Conservation (phyloP, 2,888 invertebrate genomes). For the Dusona sp. region DNA sequence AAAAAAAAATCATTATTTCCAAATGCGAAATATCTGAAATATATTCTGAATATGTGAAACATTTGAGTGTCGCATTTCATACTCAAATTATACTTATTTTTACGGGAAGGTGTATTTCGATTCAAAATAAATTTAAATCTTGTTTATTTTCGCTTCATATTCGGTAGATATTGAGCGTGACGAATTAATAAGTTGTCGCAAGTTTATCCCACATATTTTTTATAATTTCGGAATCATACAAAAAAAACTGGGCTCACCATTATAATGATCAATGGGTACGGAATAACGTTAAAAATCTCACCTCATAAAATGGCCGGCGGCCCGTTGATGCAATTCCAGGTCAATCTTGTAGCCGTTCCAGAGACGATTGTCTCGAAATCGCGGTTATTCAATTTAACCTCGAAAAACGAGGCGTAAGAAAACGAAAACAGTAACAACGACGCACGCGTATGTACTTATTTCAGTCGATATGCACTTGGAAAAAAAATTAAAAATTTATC, state of each 20-base stretch:
- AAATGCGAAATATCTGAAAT: neutral
- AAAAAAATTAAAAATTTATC: neutral
- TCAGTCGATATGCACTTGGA: conserved; percentile 19
- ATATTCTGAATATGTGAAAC: too few relatives aligned
- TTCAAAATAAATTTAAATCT: neutral
- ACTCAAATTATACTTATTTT: too few relatives aligned
- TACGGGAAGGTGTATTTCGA: neutral
- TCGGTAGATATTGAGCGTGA: neutral
- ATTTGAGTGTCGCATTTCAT: too few relatives aligned
- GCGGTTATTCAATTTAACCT: conserved; percentile 31
- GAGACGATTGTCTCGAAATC: conserved; percentile 78
- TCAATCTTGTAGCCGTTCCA: conserved; percentile 89
- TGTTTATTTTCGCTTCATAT: too few relatives aligned
- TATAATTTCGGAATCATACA: neutral
- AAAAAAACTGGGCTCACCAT: neutral
- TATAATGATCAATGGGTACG: neutral
- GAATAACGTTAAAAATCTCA: conserved; percentile 74
- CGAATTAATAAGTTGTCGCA: neutral
- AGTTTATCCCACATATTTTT: neutral
- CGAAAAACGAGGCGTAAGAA: neutral
- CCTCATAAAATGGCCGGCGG: conserved; percentile 93
- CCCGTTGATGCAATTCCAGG: conserved; percentile 91
- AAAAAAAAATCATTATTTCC: neutral
- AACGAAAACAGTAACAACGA: conserved; percentile 23
- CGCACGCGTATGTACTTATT: neutral